These are phyloP conservation scores for Neosalanx taihuensis DNA, from an alignment of 2,797 vertebrate species.

Conservation along the genomic window DNA sequence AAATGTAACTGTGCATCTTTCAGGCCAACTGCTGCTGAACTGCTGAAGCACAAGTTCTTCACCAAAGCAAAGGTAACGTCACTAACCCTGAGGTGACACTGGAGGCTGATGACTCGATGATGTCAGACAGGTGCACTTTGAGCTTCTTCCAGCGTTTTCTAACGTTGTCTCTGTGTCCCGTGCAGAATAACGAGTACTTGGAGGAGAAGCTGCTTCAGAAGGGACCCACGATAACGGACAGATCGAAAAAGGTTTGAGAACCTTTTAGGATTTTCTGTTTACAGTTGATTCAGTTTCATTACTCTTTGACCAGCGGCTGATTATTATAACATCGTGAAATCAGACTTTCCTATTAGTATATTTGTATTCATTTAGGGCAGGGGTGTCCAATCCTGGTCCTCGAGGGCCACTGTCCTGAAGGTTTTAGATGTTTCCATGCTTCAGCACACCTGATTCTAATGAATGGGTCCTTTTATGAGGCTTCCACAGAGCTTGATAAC, in stretches of 20 bases:
- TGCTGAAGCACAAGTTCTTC: slow-evolving; percentile 95
- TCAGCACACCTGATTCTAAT: too few relatives aligned
- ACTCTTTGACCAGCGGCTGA: too few relatives aligned
- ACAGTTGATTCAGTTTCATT: too few relatives aligned
- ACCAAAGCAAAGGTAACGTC: slow-evolving; percentile 90
- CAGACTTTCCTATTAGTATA: not conserved
- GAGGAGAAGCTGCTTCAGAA: slow-evolving; percentile 87
- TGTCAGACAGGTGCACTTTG: not conserved
- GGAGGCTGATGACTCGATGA: not conserved
- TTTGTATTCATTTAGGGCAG: not conserved
- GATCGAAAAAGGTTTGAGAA: slow-evolving; percentile 87
- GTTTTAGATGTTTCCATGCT: too few relatives aligned
- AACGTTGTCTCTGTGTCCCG: slow-evolving; percentile 33
- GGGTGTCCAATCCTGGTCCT: too few relatives aligned
- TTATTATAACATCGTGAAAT: too few relatives aligned
- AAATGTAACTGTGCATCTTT: slow-evolving; percentile 31
- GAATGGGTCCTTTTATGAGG: too few relatives aligned
- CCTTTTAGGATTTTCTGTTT: not conserved
- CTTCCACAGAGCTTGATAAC: too few relatives aligned
- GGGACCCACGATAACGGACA: slow-evolving; percentile 89
- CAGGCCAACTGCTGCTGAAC: slow-evolving; percentile 93
- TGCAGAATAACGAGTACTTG: slow-evolving; percentile 90
- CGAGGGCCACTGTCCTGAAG: too few relatives aligned
- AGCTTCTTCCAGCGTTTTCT: not conserved
- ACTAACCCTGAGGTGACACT: too few relatives aligned